Conservation (phyloP, 2,113 vertebrate species). For the Guaruba guarouba region DNA sequence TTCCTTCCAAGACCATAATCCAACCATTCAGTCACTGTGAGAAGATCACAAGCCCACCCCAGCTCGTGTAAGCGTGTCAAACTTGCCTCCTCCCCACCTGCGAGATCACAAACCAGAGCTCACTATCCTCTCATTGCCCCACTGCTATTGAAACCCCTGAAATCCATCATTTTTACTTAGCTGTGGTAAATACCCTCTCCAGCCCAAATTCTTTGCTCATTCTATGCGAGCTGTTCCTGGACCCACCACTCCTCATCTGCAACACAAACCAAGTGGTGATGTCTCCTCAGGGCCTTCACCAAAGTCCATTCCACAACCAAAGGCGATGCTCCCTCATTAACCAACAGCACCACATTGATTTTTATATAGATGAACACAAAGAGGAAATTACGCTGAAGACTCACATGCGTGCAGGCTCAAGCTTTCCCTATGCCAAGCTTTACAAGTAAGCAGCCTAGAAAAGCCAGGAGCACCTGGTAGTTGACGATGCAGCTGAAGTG, state of each 20-base stretch:
- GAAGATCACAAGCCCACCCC: not conserved
- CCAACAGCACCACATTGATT: not conserved
- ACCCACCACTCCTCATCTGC: not conserved
- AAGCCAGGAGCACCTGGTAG: not conserved
- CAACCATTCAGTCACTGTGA: not conserved
- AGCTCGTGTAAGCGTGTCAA: not conserved
- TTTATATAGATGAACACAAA: not conserved
- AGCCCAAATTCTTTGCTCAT: not conserved
- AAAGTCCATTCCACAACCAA: not conserved
- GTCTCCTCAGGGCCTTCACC: not conserved
- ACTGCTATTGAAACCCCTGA: not conserved
- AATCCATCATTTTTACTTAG: not conserved
- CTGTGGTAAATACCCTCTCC: not conserved
- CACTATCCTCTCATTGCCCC: not conserved
- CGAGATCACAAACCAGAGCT: not conserved
- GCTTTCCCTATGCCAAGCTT: not conserved
- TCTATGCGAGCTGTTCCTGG: not conserved
- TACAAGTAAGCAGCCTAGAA: not conserved
- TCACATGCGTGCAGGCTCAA: not conserved
- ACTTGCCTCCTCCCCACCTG: not conserved
- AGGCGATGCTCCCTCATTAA: not conserved
- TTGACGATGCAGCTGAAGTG: not conserved
- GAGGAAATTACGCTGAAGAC: not conserved
- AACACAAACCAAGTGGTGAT: fast-evolving
- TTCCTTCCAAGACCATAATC: not conserved